Percentiles rank a stretch among this genome's conserved stretches.
These are phyloP conservation scores for Timandra comae DNA, from an alignment of 2,888 invertebrate genomes.

Conservation along the genomic window DNA sequence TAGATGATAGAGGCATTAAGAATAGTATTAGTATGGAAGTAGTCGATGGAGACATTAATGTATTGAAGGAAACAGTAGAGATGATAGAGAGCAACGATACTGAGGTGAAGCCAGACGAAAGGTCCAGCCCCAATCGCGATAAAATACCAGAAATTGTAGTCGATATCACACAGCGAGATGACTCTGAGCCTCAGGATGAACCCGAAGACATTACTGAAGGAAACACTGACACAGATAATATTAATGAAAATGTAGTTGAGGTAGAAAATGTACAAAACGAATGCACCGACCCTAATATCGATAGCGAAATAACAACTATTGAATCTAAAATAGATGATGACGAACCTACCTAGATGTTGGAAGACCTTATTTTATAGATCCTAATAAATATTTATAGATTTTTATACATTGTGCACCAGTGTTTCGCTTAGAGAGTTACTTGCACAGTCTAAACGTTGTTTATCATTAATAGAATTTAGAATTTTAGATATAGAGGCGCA, in stretches of 20 bases:
- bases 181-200: too few relatives aligned
- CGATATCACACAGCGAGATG: slow-evolving; percentile 8
- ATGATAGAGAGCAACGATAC: slow-evolving; percentile 32
- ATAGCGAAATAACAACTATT: too few relatives aligned
- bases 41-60: slow-evolving; percentile 49
- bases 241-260: background rate
- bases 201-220: too few relatives aligned
- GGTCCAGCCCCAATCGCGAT: slow-evolving; percentile 15
- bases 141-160: slow-evolving; percentile 17
- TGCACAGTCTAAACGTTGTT: too few relatives aligned
- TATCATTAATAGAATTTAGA: too few relatives aligned
- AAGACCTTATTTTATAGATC: too few relatives aligned
- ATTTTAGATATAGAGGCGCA: too few relatives aligned
- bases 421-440: too few relatives aligned
- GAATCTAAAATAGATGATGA: too few relatives aligned
- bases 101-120: slow-evolving; percentile 16
- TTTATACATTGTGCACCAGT: too few relatives aligned
- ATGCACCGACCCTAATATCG: background rate
- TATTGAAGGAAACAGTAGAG: slow-evolving; percentile 54
- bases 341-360: too few relatives aligned
- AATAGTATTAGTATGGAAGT: slow-evolving; percentile 69
- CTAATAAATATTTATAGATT: too few relatives aligned
- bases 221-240: background rate
- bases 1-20: slow-evolving; percentile 50
- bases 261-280: background rate